Base-by-base conservation (phyloP, 2,797 vertebrate species). In the Gallinago stenura region DNA sequence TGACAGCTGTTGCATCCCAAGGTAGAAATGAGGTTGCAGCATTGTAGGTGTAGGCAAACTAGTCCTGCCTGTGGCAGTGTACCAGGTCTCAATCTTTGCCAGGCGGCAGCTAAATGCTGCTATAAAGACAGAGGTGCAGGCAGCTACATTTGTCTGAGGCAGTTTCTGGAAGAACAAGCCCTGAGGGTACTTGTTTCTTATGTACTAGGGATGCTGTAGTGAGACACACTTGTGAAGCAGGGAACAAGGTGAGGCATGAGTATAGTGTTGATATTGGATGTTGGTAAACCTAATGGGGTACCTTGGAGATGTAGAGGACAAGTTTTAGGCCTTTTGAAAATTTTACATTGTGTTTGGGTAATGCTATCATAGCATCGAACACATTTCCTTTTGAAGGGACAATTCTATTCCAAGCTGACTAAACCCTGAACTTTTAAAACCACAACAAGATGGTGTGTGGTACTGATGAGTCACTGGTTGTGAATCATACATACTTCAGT, bases 401-500 rank as follows among this genome's bases (percentile, higher is more conserved):
- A 68, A 5, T 50, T 76, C 14, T 60, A 14, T 45, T 28, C 17
- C 31, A 43, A 48, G 24, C 16, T 87, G 66, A 71, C 54, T 88
- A 72, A 89, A 90, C 26, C 80, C 54, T 84, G 77, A 75, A 33
- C 12, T 82, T 90, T 35, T 69, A 69, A 89, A 89, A 75, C 58
- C 50, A 51, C 89, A 60, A 5, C 75, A 90, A 83, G 62, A 41
- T 57, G 45, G 4, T 87, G 15, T 43, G 54, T 72, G 50, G 39
- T 65, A 35, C 35, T 35, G 46, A 24, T 69, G 87, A 92, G 75
- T 95, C 83, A 84, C 39, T 24, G 35, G 26, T 43, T 18, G 13
- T 80, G 48, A 82, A 18, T 87, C 56, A 39, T 46, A 26, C n/a
- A 10, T 43, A 18, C 30, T 73, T 60, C 35, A 58, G 28, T n/a